Base-by-base conservation (phyloP, 2,113 vertebrate genomes). In the Pseudorasbora parva region DNA sequence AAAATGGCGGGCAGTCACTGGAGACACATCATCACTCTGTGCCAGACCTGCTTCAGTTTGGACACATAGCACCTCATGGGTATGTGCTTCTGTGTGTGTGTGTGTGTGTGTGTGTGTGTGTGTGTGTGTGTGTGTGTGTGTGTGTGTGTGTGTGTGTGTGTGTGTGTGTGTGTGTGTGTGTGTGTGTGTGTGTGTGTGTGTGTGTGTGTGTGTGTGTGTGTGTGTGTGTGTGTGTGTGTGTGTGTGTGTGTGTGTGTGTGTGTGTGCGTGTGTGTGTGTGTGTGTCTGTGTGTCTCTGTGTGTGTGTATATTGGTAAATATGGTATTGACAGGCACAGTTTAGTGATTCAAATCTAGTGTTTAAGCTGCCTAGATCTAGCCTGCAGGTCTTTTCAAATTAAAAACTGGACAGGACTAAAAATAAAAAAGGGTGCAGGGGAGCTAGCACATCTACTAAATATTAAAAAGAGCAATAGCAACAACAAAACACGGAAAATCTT, bases 331-430 rank as follows among this genome's bases (percentile, higher is more conserved):
- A 76, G 75, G 83, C 74, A 41, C 66, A 71, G 73, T 77, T 84
- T 78, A 88, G 76, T 85, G 78, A 72, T 57, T 77, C 71, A n/a
- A 47, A 87, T 79, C 43, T 79, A 43, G 56, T 80, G 87, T 68
- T 45, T 79, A 69, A 85, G 73, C 60, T 60, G 59, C 83, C 82
- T 74, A 49, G 71, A 87, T 85, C 62, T 75, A 64, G 75, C 71
- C 80, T 84, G 82, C 8, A 11, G 82, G 78, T 75, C 15, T 76
- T 87, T 79, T 78, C 72, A 86, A 27, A 86, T 21, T 21, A 17
- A 75, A 19, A 17, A 75, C 56, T 11, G 75, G 33, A 78, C 56
- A 25, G 21, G 56, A 23, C 6, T 77, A 8, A 57, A 76, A 57
- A 5, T 37, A 7, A 23, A 57, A 69, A 69, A n/a, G n/a, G n/a